Conservation (phyloP, 2,888 invertebrate genomes). For the Panzeria rudis region DNA sequence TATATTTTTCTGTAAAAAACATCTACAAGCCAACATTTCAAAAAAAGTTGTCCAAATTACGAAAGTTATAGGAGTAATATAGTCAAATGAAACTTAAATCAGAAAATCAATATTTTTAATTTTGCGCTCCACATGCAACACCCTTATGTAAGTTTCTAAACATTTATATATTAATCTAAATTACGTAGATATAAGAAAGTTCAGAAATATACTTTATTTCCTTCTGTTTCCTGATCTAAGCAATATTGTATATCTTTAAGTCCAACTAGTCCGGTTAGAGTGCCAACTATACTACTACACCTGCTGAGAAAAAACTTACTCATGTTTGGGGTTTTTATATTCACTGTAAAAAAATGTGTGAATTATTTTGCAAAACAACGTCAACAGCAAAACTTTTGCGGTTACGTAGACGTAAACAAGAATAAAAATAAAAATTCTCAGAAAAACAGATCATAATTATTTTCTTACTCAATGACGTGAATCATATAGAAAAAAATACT, state of each 20-base stretch:
- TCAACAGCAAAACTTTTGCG: slow-evolving; percentile 50
- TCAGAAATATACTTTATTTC: no score
- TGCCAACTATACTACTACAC: neutral
- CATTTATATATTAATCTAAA: no score
- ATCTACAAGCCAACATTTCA: no score
- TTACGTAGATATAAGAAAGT: no score
- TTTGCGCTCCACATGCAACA: no score
- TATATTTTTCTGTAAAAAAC: no score
- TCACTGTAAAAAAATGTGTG: slow-evolving; percentile 31
- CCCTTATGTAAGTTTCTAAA: no score
- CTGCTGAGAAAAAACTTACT: neutral
- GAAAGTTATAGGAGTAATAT: no score
- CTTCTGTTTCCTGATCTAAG: neutral
- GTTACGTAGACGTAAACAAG: slow-evolving; percentile 38
- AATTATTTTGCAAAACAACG: slow-evolving; percentile 35
- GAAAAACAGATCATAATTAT: slow-evolving; percentile 42
- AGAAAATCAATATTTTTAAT: no score
- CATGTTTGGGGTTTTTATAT: slow-evolving; percentile 3
- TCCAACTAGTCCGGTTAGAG: neutral
- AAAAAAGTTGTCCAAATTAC: no score
- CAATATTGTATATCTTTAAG: neutral
- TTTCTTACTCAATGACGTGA: slow-evolving; percentile 32
- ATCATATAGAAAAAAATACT: slow-evolving; percentile 2
- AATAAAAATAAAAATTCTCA: slow-evolving; percentile 24
- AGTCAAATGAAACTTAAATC: no score